Evolutionary conservation across 2,888 invertebrate genomes (phyloP).

Genomic region (Hetaerina titia): DNA sequence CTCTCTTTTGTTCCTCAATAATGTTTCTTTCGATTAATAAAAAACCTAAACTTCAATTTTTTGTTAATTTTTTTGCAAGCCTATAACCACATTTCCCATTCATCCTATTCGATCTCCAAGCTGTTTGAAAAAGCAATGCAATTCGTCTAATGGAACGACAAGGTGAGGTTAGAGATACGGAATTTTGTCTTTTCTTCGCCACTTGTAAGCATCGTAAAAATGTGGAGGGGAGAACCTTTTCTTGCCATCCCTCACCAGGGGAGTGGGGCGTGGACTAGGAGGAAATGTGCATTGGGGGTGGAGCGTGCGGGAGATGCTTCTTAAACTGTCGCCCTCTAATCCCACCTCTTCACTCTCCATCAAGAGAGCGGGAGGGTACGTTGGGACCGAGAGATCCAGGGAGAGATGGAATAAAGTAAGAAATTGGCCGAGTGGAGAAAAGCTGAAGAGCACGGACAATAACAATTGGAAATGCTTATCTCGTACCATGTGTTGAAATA

Average conservation of each 20-base stretch:
- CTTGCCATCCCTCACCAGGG: neutral
- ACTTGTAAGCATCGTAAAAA: neutral
- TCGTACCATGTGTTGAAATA: too few species aligned
- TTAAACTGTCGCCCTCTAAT: constrained; percentile 5
- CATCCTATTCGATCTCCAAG: neutral
- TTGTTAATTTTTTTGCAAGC: too few species aligned
- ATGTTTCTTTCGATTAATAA: too few species aligned
- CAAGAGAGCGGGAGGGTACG: neutral
- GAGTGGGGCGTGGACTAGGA: neutral
- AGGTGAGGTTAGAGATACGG: neutral
- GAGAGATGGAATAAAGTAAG: neutral
- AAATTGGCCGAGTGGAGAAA: neutral
- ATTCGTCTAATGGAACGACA: neutral
- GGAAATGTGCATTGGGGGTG: neutral
- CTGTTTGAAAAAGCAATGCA: too few species aligned
- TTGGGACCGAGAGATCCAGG: neutral
- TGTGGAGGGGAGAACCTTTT: neutral
- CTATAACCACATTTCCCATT: neutral
- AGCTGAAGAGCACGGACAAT: neutral
- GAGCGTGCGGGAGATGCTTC: too few species aligned
- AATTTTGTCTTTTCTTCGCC: constrained; percentile 33
- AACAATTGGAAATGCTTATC: too few species aligned
- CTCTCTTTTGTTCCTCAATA: too few species aligned
- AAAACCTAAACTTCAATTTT: too few species aligned
- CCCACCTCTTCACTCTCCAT: neutral